These are phyloP conservation scores for Drosophila glabriapex DNA, from an alignment of 2,888 invertebrate species.

Conservation along the genomic window DNA sequence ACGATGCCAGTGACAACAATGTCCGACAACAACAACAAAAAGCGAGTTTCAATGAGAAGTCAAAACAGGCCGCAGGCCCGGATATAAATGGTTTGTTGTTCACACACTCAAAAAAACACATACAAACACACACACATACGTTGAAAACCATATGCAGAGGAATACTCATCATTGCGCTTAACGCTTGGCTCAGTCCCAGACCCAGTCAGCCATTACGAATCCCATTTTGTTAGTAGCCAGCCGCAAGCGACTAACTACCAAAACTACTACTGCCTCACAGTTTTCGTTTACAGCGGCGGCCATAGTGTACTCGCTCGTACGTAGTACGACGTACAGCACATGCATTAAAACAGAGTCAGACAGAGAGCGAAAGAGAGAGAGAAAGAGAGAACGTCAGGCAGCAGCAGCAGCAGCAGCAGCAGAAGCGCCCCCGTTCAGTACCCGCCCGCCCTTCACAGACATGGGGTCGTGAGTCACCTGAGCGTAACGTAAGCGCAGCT, in stretches of 20 bases:
- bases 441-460: conserved; percentile 53
- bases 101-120: conserved; percentile 44
- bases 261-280: conserved; percentile 54
- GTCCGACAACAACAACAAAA: conserved; percentile 46
- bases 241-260: conserved; percentile 78
- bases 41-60: conserved; percentile 76
- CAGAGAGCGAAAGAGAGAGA: conserved; percentile 11
- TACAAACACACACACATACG: neutral
- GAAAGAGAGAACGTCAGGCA: conserved; percentile 14
- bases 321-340: conserved; percentile 38
- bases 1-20: conserved; percentile 67
- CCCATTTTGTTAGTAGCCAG: conserved; percentile 77
- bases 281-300: conserved; percentile 57
- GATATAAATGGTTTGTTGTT: conserved; percentile 78
- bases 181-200: conserved; percentile 70
- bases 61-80: conserved; percentile 80
- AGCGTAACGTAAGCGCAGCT: conserved; percentile 83
- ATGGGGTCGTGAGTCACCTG: conserved; percentile 81
- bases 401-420: neutral
- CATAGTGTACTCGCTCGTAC: conserved; percentile 52
- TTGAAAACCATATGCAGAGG: conserved; percentile 39
- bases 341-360: conserved; percentile 38
- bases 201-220: conserved; percentile 77
- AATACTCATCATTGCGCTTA: conserved; percentile 71
- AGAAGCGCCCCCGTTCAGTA: conserved; percentile 40